Evolutionary conservation across 2,113 vertebrate genomes (phyloP), one percentile per base, ranked within the genome.

Genomic region (Lophotis ruficrista): DNA sequence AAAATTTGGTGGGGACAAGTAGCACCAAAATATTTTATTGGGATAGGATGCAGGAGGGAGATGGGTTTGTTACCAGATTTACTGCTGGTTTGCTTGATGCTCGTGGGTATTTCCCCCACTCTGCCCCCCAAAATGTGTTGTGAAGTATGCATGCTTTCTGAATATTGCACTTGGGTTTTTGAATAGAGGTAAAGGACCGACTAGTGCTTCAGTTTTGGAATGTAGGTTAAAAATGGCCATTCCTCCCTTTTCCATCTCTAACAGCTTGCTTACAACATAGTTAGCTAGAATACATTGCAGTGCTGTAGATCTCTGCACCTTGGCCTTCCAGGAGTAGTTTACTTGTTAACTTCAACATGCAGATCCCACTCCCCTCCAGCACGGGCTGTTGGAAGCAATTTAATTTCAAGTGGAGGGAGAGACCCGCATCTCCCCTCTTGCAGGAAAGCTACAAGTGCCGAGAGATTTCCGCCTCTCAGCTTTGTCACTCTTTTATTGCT

Each of bases 91-190:
- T 92, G 12, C 48, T 87, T 5, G 3, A 24, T 79, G 43, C 7
- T 89, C 28, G 43, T 58, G 28, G 18, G 20, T 57, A 21, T 19
- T 68, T 45, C 14, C 25, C 25, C 25, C 25, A 24, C 25, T 24
- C 51, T 12, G 3, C 5, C 14, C 4, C 23, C 13, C 21, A 2
- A 21, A 3, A 21, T 0, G 3, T 28, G 20, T 35, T 70, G 19
- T n/a, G 35, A 30, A 35, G 35, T 21, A 5, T 45, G 9, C 37
- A 2, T 30, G 38, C 57, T 89, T 82, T 80, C 77, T 79, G 50
- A 72, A 70, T 77, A 6, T 19, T 62, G 24, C 1, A 6, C n/a
- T 83, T 57, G 23, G 35, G 30, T 65, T 89, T 87, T 89, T 62
- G 30, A 78, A 20, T 7, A 33, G 71, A 70, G 35, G 31, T 38